These are phyloP conservation scores for Andrena haemorrhoa DNA, from an alignment of 2,888 invertebrate species.

Conservation along the genomic window DNA sequence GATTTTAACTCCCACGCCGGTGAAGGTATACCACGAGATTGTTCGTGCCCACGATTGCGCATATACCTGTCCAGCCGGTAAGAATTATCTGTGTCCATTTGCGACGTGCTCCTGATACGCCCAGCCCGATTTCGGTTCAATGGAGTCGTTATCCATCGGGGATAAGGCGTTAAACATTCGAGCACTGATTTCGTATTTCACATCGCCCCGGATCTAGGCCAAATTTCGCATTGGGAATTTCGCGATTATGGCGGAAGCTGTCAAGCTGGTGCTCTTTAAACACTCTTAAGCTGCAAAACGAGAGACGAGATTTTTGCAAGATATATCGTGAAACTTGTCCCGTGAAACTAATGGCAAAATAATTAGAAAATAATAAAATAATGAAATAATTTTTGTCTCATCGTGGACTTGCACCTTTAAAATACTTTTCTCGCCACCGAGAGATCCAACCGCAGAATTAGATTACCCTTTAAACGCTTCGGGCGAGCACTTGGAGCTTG, in stretches of 20 bases:
- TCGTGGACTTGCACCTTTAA: too few relatives aligned
- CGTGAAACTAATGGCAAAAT: too few relatives aligned
- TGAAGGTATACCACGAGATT: conserved; percentile 59
- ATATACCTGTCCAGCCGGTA: conserved; percentile 58
- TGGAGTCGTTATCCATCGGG: conserved; percentile 51
- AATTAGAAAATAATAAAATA: too few relatives aligned
- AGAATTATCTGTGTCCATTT: conserved; percentile 68
- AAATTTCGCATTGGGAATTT: not conserved
- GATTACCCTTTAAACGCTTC: not conserved
- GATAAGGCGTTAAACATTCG: conserved; percentile 34
- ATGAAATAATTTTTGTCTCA: too few relatives aligned
- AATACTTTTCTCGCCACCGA: too few relatives aligned
- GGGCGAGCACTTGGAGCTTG: not conserved
- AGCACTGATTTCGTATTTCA: conserved; percentile 10
- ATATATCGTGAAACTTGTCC: too few relatives aligned
- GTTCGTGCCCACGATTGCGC: conserved; percentile 67
- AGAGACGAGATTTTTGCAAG: too few relatives aligned
- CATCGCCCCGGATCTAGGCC: not conserved
- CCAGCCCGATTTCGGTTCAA: conserved; percentile 59
- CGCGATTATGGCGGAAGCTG: not conserved
- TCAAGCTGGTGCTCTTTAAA: not conserved
- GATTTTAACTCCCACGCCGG: conserved; percentile 82
- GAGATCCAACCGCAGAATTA: not conserved
- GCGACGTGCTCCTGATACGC: conserved; percentile 68
- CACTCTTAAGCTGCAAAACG: not conserved